Base-by-base conservation (phyloP, 1,140 invertebrate species). In the Cherax destructor region DNA sequence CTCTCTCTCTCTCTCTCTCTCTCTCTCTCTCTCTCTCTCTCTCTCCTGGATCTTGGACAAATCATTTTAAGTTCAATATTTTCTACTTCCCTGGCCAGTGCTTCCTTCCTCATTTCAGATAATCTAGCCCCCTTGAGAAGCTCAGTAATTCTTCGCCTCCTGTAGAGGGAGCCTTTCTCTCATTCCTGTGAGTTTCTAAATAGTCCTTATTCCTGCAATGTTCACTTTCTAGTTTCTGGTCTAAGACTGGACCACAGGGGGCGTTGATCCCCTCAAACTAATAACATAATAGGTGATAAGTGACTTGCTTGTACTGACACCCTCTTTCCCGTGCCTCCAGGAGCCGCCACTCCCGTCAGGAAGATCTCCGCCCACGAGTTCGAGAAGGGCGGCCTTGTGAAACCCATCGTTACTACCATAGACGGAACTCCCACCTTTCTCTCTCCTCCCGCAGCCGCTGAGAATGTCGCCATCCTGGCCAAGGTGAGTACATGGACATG, bases 311-410 rank as follows among this genome's bases (percentile, higher is more conserved):
- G 9, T 69, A 18, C 21, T n/a, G 1, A 49, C 80, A 10, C 5
- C 52, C 52, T 56, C 10, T 93, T 93, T 24, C 95, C 94, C 95
- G 95, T 76, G 30, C 96, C 96, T 13, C 97, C 97, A 0, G 97
- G 97, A 5, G 97, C 97, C 16, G 97, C 97, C 79, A 98, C 98
- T 41, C 98, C 98, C 13, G 98, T 99, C 69, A 96, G 98, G 86
- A 99, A 99, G 95, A 98, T 99, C 94, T 99, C 98, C 4, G 98
- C 98, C 13, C 98, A 99, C 94, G 98, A 99, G 94, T 99, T 99
- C 94, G 98, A 99, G 94, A 96, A 97, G 4, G 98, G 98, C 1
- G 98, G 98, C 72, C 95, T 98, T 10, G 94, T 98, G 72, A 98
- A 98, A 94, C 98, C 98, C 77, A 97, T 99, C 94, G 97, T 99